A percentile compares a stretch with the other conserved stretches of the same genome.
phyloP scores from a whole-genome alignment of 2,888 invertebrate species.

The Stenchaetothrips biformis region DNA sequence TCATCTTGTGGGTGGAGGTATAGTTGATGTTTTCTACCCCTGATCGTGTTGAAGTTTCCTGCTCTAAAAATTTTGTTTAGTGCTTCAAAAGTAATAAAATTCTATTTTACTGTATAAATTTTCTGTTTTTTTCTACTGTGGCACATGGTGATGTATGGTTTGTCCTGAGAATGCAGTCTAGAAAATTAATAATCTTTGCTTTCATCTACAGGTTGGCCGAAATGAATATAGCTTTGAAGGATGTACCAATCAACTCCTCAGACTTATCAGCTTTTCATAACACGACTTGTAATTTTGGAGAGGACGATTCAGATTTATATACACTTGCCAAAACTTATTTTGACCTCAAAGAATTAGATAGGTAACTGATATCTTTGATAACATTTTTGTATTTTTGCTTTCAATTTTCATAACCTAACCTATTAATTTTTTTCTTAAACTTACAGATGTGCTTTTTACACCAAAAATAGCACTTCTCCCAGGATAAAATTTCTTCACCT shows the following conservation, averaged over 20 bases:
- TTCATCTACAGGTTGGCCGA: slow-evolving; percentile 62
- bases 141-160: not conserved
- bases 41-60: not conserved
- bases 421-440: slow-evolving; percentile 36
- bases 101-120: not conserved
- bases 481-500: slow-evolving; percentile 77
- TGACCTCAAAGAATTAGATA: slow-evolving; percentile 84
- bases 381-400: slow-evolving; percentile 5
- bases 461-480: slow-evolving; percentile 62
- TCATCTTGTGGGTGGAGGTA: too few relatives aligned
- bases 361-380: slow-evolving; percentile 40
- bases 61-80: too few relatives aligned
- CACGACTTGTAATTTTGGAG: slow-evolving; percentile 55
- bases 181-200: not conserved
- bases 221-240: slow-evolving; percentile 69
- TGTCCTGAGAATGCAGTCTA: not conserved
- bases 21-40: not conserved
- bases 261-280: slow-evolving; percentile 34
- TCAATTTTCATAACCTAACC: slow-evolving; percentile 37
- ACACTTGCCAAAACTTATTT: slow-evolving; percentile 80
- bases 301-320: slow-evolving; percentile 61
- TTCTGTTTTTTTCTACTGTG: not conserved
- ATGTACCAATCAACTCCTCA: slow-evolving; percentile 52
- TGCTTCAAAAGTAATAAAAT: too few relatives aligned
- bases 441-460: slow-evolving; percentile 69